Conservation (phyloP, 2,113 vertebrate genomes). For the Saguinus midas region DNA sequence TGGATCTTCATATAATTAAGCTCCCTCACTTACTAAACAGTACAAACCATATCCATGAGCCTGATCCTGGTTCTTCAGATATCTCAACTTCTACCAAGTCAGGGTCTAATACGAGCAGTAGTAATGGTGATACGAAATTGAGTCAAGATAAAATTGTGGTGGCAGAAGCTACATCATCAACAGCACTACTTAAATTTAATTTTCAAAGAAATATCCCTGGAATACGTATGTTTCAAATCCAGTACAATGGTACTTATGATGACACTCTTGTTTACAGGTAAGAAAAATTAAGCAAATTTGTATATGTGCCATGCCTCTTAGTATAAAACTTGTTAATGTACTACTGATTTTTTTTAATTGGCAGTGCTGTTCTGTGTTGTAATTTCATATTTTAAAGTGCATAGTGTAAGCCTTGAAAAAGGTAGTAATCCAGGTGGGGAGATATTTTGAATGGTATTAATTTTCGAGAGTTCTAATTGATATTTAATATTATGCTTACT, state of each 20-base stretch:
- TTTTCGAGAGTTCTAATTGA: slow-evolving; percentile 62
- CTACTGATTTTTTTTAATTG: neutral
- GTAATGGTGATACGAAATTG: slow-evolving; percentile 92
- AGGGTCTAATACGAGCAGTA: slow-evolving; percentile 93
- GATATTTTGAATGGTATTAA: slow-evolving; percentile 44
- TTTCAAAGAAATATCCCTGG: slow-evolving; percentile 99
- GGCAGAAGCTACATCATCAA: slow-evolving; percentile 96
- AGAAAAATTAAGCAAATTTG: slow-evolving; percentile 64
- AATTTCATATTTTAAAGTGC: neutral
- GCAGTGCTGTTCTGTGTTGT: neutral
- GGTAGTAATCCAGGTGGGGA: slow-evolving; percentile 32
- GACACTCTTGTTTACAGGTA: slow-evolving; percentile 99
- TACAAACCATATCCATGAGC: slow-evolving; percentile 97
- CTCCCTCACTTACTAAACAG: slow-evolving; percentile 98
- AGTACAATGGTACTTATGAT: slow-evolving; percentile 98
- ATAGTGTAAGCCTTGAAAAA: neutral
- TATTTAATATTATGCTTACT: slow-evolving; percentile 68
- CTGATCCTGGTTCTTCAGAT: slow-evolving; percentile 96
- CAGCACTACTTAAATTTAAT: slow-evolving; percentile 97
- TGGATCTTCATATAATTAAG: slow-evolving; percentile 96
- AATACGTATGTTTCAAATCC: slow-evolving; percentile 99
- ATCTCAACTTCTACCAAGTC: slow-evolving; percentile 97
- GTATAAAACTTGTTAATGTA: neutral
- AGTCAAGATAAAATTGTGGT: slow-evolving; percentile 94
- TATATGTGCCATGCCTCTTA: neutral